Base-by-base conservation (phyloP, 2,797 vertebrate genomes). In the Lagodon rhomboides region DNA sequence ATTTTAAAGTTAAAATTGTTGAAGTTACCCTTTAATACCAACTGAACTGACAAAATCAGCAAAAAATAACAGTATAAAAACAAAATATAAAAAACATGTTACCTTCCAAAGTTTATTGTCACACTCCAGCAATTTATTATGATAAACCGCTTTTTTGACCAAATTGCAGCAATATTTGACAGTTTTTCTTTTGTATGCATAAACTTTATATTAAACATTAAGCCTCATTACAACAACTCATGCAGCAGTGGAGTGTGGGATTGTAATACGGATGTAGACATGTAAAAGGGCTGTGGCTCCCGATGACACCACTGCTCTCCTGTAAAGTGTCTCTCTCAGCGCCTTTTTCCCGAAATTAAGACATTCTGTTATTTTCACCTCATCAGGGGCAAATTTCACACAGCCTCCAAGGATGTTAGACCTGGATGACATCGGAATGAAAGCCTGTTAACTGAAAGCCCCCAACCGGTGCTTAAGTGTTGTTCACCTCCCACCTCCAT, bases 401-500 rank as follows among this genome's bases (percentile, higher is more conserved):
- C 25, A 51, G 65, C 34, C 55, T 38, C n/a, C 4, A n/a, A n/a
- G 49, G 50, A 46, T 69, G 58, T 71, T 59, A 49, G 44, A 72
- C 51, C 34, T 51, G 59, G 68, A 82, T 66, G 56, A 65, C 54
- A 78, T 15, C 2, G 11, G 60, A 65, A 66, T 5, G 16, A 70
- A 68, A 71, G 38, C 18, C 16, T 80, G 64, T 77, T 78, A 53
- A 68, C 41, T 68, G 58, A 61, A 44, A 44, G 74, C 67, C 67
- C 68, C 0, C 8, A 73, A 54, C 53, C 27, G 30, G 49, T 5
- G 30, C 49, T 69, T 60, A 59, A 11, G 54, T 54, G 64, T 70
- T 64, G 65, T 66, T 79, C 70, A 75, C 53, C 25, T 77, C 53
- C 34, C 54, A 76, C 83, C 72, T 85, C 66, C 30, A 18, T 73